Evolutionary conservation across 2,797 vertebrate genomes (phyloP).

Genomic region (Gymnodraco acuticeps): DNA sequence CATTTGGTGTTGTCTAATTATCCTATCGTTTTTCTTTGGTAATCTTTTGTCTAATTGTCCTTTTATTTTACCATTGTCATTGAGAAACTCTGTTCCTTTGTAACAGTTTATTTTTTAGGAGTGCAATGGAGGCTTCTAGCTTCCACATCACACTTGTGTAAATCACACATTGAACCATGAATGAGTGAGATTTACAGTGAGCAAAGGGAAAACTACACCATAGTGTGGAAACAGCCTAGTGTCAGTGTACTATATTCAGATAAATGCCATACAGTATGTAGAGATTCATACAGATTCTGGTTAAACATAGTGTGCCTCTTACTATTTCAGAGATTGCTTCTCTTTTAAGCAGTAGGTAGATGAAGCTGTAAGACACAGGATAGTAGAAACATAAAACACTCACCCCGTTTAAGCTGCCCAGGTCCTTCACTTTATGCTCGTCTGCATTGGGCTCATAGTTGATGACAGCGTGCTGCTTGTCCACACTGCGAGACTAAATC

Average conservation of each 20-base stretch:
- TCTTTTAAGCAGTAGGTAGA: background rate
- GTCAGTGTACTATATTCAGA: background rate
- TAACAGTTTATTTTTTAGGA: background rate
- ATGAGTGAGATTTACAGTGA: background rate
- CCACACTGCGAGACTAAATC: slow-evolving; percentile 94
- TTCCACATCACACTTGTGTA: background rate
- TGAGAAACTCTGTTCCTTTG: background rate
- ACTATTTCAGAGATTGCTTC: background rate
- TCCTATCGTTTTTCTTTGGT: too few relatives aligned
- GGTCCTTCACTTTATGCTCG: slow-evolving; percentile 95
- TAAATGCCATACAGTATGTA: background rate
- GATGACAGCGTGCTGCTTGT: slow-evolving; percentile 98
- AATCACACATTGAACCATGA: background rate
- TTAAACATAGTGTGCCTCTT: background rate
- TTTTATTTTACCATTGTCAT: too few relatives aligned
- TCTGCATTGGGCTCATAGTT: slow-evolving; percentile 93
- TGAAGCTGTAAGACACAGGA: background rate
- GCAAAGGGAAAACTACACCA: background rate
- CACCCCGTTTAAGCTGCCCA: slow-evolving; percentile 97
- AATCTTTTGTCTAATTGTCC: too few relatives aligned
- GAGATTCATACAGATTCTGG: background rate
- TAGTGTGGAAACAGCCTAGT: background rate
- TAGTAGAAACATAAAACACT: slow-evolving; percentile 64
- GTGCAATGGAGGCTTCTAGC: background rate
- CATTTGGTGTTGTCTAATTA: too few relatives aligned